A percentile compares a stretch with the other conserved stretches of the same genome.
phyloP scores from a whole-genome alignment of 92 coral and sea anemone species.

The Parazoanthus atlanticus region DNA sequence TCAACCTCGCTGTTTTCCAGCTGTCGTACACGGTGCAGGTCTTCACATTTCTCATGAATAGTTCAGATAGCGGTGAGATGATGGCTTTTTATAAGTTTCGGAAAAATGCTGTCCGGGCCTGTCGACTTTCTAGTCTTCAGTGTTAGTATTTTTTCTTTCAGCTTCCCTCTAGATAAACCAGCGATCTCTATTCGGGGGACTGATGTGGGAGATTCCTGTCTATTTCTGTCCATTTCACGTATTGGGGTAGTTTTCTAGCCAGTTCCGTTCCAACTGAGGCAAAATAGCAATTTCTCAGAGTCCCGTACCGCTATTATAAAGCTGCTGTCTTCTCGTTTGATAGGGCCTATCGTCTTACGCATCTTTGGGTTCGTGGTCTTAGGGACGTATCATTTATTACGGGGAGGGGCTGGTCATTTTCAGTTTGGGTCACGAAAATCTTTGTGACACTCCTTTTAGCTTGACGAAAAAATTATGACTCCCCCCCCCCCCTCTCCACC shows the following conservation, averaged over 20 bases:
- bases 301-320: background rate
- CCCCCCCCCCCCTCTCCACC: too few relatives aligned
- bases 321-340: background rate
- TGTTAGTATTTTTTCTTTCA: background rate
- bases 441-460: too few relatives aligned
- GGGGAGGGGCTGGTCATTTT: too few relatives aligned
- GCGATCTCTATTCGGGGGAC: background rate
- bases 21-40: too few relatives aligned
- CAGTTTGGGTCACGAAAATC: too few relatives aligned
- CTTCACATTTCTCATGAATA: background rate
- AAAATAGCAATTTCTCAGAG: background rate
- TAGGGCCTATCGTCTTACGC: background rate
- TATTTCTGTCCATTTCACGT: background rate
- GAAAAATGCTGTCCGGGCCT: background rate
- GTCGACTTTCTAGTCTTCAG: too few relatives aligned
- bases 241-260: background rate
- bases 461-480: too few relatives aligned
- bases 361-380: constrained; percentile 3
- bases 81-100: background rate
- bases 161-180: too few relatives aligned
- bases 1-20: background rate
- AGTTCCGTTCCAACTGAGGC: constrained; percentile 6
- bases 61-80: constrained; percentile 1
- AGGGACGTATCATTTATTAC: too few relatives aligned
- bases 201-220: background rate